Evolutionary conservation across 2,797 vertebrate species (phyloP), one percentile per base, ranked within the genome.

Genomic region (Halcyon leucocephala): DNA sequence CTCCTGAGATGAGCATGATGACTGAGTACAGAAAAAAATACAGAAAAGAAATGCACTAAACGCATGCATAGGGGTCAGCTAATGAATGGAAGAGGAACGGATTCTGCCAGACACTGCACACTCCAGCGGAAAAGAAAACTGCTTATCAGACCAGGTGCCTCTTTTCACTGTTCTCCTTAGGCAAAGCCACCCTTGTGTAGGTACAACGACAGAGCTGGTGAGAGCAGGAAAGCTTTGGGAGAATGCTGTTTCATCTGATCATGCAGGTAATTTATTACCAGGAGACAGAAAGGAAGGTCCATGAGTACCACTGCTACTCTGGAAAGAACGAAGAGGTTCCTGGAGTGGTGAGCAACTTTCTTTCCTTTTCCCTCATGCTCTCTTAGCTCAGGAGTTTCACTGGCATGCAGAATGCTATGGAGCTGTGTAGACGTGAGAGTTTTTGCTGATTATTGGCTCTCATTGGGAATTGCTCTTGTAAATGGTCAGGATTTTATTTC

Each of bases 1-100:
- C 98, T 99, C 99, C 98, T 99, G 99, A 97, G 99, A 99, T 98
- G 99, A 99, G 98, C 99, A 99, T 96, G 99, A 99, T 95, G 99
- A 99, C 99, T 99, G 98, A 92, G 95, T 98, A 98, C 98, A 98
- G 93, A 98, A 99, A 99, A 98, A 99, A 98, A 99, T 97, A 99
- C 98, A 98, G 97, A 98, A 98, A 99, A 98, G 97, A 98, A 97
- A 98, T 98, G 95, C 94, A 97, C 96, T 98, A 97, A 97, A 97
- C 90, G 79, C 90, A 96, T 62, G 91, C 85, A 97, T 93, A 96
- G 81, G 91, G 85, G 93, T 95, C 84, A 93, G 91, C 95, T 93
- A 82, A 86, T 83, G 89, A 94, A 91, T 51, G 91, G 82, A 95
- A 87, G 91, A 90, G 86, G 93, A 95, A 90, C 82, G 62, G 81